Conservation (phyloP, 2,797 vertebrate species). For the Lemur catta region DNA sequence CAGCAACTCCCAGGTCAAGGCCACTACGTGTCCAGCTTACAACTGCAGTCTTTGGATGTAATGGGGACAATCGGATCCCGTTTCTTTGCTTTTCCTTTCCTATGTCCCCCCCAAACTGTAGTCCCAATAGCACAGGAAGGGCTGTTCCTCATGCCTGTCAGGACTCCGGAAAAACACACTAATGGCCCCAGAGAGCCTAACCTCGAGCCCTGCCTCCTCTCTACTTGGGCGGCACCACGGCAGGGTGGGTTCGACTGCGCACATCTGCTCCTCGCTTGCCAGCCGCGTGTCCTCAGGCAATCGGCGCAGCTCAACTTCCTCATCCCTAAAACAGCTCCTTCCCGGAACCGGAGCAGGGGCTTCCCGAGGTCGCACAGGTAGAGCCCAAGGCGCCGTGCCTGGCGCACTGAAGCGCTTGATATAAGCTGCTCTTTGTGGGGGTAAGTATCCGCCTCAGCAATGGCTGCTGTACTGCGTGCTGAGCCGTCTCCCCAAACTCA, state of each 20-base stretch:
- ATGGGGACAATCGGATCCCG: too few species aligned
- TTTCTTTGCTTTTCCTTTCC: background rate
- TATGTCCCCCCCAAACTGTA: background rate
- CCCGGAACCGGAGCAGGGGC: too few species aligned
- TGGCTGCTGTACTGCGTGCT: background rate
- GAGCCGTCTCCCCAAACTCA: background rate
- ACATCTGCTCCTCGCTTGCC: background rate
- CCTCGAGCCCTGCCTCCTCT: background rate
- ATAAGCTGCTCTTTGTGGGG: rapidly evolving
- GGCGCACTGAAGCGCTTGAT: rapidly evolving
- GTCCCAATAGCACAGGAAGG: background rate
- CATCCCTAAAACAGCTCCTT: background rate
- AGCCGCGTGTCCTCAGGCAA: rapidly evolving
- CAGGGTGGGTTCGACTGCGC: rapidly evolving
- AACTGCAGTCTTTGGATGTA: rapidly evolving
- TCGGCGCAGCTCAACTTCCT: rapidly evolving
- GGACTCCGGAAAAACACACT: background rate
- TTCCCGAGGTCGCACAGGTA: background rate
- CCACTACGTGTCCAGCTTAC: background rate
- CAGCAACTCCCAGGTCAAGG: background rate
- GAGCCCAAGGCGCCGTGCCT: rapidly evolving
- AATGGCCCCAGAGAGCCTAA: background rate
- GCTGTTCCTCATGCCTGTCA: background rate
- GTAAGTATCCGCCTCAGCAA: rapidly evolving
- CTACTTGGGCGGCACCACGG: rapidly evolving